Evolutionary conservation across 2,113 vertebrate genomes (phyloP).

Genomic region (Gavia stellata): DNA sequence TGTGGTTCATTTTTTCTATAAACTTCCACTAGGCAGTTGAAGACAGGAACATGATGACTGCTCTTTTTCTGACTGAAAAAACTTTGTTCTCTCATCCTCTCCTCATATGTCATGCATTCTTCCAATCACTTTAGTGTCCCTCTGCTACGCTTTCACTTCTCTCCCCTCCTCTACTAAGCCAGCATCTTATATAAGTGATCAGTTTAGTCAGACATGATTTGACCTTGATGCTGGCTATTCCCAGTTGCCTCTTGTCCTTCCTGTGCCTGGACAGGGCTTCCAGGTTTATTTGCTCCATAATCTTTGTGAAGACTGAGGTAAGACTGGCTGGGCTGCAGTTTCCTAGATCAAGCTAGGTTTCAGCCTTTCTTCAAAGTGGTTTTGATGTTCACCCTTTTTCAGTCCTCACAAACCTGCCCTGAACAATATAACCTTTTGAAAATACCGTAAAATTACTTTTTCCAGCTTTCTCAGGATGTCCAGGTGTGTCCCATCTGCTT

Average conservation of each 20-base stretch:
- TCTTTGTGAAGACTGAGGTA: not conserved
- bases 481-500: not conserved
- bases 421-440: not conserved
- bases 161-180: not conserved
- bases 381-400: not conserved
- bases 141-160: not conserved
- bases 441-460: not conserved
- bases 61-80: not conserved
- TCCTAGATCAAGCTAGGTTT: not conserved
- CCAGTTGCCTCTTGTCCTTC: not conserved
- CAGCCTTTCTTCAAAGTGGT: not conserved
- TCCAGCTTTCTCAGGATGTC: not conserved
- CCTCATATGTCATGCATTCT: not conserved
- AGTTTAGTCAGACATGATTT: not conserved
- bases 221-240: not conserved
- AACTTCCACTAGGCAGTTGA: not conserved
- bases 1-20: not conserved
- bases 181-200: accelerated
- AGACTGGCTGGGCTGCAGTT: not conserved
- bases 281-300: not conserved
- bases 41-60: not conserved
- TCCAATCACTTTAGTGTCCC: not conserved
- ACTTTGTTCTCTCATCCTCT: not conserved
- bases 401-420: not conserved
- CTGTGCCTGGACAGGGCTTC: not conserved